Base-by-base conservation (phyloP, 1,140 invertebrate genomes). In the Colletes gigas region DNA sequence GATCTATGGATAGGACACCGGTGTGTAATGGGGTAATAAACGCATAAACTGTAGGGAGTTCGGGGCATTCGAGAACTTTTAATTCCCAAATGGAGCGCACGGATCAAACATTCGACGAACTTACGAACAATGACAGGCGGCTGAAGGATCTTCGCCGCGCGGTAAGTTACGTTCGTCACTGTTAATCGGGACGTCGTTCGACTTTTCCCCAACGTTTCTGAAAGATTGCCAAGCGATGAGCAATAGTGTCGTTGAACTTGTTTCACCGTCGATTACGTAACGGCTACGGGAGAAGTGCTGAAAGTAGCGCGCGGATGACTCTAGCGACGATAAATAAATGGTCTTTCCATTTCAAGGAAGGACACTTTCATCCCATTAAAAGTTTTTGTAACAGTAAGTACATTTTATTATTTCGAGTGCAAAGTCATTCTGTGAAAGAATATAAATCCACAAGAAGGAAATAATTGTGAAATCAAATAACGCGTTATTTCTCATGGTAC, bases 181-280 rank as follows among this genome's bases (percentile, higher is more conserved):
- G 52, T 57, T 79, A 65, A 72, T 72, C 69, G 60, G 4, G 2
- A 44, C 39, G 69, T 72, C 39, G 70, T 52, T 63, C 57, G 69
- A 17, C 41, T 47, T 52, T 21, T 8, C 14, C 75, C 15, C 21
- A 6, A n/a, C 17, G n/a, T 6, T 19, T 12, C 30, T 73, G 59
- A 79, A 59, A 79, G 69, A 73, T 79, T 73, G 59, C 76, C 68
- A 72, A 50, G 14, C 69, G 69, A 69, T 19, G 66, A 21, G 39
- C 44, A 54, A 73, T 70, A 21, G 60, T 79, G 69, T 73, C 77
- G 70, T 79, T 66, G 70, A 79, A 79, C 70, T 66, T 79, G 69
- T 79, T 73, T 57, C 14, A 57, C 21, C 59, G n/a, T 12, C 50
- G 41, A 41, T 70, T 60, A 78, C 60, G 74, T 65, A 69, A 78